phyloP scores from a whole-genome alignment of 2,113 vertebrate genomes.

The Myocastor coypus region DNA sequence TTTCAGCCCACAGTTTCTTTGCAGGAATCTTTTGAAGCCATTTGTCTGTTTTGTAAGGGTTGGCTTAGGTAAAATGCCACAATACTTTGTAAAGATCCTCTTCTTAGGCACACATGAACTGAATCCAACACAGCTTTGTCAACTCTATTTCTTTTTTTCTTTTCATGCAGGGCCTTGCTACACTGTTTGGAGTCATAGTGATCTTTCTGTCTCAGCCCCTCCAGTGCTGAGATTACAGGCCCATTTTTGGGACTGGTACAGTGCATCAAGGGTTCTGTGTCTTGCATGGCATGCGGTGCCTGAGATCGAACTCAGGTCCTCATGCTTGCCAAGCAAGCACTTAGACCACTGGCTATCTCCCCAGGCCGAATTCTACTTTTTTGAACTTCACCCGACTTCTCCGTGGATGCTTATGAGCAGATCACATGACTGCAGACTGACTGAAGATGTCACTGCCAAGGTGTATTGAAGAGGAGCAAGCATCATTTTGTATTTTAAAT shows the following conservation, averaged over 20 bases:
- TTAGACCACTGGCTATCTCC: too few species aligned
- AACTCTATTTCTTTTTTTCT: neutral
- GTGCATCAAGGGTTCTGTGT: too few species aligned
- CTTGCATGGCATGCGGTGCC: too few species aligned
- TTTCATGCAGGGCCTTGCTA: too few species aligned
- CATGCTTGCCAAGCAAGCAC: too few species aligned
- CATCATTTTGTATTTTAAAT: neutral
- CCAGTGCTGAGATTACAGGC: too few species aligned
- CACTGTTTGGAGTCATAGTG: too few species aligned
- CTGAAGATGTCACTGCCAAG: neutral
- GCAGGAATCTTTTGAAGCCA: neutral
- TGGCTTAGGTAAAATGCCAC: neutral
- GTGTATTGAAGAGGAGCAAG: neutral
- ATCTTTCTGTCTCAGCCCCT: too few species aligned
- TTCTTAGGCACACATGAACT: neutral
- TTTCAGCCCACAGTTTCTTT: neutral
- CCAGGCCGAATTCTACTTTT: neutral
- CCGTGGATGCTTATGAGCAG: neutral
- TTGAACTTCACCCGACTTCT: neutral
- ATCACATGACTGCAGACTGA: neutral
- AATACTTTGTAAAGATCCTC: neutral
- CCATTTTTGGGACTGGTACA: too few species aligned
- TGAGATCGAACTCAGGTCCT: too few species aligned
- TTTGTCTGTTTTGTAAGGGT: slow-evolving; percentile 1
- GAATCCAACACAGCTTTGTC: too few species aligned